These are phyloP conservation scores for Sebastes oblongus DNA, from an alignment of 2,797 vertebrate species.

Conservation along the genomic window DNA sequence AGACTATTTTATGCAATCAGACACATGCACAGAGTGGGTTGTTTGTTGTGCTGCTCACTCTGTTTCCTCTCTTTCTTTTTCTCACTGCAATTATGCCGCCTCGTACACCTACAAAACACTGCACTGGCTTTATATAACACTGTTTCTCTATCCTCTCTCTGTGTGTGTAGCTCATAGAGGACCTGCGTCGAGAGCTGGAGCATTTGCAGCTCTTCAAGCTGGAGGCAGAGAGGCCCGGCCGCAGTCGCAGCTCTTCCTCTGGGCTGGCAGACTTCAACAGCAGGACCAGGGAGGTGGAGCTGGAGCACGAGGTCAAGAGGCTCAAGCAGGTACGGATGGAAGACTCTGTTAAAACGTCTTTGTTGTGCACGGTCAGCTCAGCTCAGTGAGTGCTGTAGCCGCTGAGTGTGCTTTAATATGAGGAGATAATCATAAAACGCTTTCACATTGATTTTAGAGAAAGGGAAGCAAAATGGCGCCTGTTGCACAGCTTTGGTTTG, in stretches of 20 bases:
- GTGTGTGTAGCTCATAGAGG: constrained; percentile 90
- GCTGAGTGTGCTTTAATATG: background rate
- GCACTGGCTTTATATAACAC: constrained; percentile 28
- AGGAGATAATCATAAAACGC: background rate
- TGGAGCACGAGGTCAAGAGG: constrained; percentile 92
- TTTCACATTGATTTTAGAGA: background rate
- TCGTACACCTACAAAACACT: constrained; percentile 19
- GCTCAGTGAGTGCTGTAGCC: background rate
- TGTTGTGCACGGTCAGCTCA: background rate
- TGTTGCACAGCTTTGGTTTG: background rate
- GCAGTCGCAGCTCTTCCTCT: constrained; percentile 84
- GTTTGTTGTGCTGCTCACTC: constrained; percentile 6
- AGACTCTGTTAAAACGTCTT: background rate
- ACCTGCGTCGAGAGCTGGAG: constrained; percentile 92
- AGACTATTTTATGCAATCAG: background rate
- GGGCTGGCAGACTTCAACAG: constrained; percentile 87
- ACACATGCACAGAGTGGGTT: background rate
- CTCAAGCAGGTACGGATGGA: constrained; percentile 89
- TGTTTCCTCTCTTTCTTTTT: background rate
- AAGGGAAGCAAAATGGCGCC: background rate
- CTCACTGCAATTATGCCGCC: background rate
- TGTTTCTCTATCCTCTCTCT: background rate
- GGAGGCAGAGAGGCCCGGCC: constrained; percentile 87
- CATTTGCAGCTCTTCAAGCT: constrained; percentile 94
- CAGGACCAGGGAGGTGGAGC: constrained; percentile 91